Base-by-base conservation (phyloP, 2,888 invertebrate genomes). In the Ormyrus thymus region DNA sequence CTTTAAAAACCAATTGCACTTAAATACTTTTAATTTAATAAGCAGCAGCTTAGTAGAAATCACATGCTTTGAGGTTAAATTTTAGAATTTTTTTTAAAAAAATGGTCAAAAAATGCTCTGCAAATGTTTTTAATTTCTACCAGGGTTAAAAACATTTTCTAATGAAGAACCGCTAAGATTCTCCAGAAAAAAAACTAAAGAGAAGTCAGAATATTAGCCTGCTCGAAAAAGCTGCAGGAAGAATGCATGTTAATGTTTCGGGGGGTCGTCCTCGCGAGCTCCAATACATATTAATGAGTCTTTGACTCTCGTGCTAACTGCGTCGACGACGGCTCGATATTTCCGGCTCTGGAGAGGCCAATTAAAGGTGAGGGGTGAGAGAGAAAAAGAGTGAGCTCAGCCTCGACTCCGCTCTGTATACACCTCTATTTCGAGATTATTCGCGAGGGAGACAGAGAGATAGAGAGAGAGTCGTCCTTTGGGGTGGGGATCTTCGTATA, bases 271-370 rank as follows among this genome's bases (percentile, higher is more conserved):
- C 43, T 10, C 53, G 10, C 45, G 50, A 7, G 7, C 46, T 48
- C 13, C 71, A 76, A 79, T 79, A 53, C 79, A 69, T 80, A 80
- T 80, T 76, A 80, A 80, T 69, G 64, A 76, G 61, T 64, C 64
- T n/a, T 4, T 10, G 29, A 45, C 8, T 45, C 56, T 29, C 11
- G 59, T 6, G n/a, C 68, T 13, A 68, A 65, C 53, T 11, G 45
- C 70, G 29, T 4, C 29, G 53, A 56, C 62, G 56, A 55, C 29
- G 58, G 66, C 62, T 79, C 76, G 74, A 76, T 76, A 79, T 72
- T 79, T 76, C 79, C 59, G 51, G 53, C 71, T 71, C 56, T 64
- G 73, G 66, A 76, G 79, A 62, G 76, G 76, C 75, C 79, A 79
- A 79, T 79, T 76, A 76, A 80, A 70, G 29, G 66, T 56, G 46